These are phyloP conservation scores for Patagioenas fasciata DNA, from an alignment of 2,113 vertebrate species.

Conservation along the genomic window DNA sequence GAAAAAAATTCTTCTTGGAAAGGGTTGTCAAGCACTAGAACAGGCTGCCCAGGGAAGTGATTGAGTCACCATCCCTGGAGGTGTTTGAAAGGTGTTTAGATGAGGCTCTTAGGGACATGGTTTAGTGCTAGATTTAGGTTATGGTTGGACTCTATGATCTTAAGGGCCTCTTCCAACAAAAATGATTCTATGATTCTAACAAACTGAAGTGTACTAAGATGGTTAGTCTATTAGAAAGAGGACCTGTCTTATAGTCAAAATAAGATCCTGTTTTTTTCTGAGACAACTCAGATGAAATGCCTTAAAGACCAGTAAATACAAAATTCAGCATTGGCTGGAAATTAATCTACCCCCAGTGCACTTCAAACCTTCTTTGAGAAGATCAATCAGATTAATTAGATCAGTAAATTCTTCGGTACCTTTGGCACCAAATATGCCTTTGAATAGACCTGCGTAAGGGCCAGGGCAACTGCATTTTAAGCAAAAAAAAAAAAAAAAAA, in stretches of 20 bases:
- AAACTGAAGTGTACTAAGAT: not conserved
- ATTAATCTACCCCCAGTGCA: not conserved
- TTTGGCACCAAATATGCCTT: not conserved
- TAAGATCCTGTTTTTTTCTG: not conserved
- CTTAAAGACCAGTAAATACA: not conserved
- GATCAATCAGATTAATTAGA: not conserved
- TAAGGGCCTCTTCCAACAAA: too few relatives aligned
- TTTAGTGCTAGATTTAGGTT: too few relatives aligned
- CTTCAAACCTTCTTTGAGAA: not conserved
- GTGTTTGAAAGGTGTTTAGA: too few relatives aligned
- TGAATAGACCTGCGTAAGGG: not conserved
- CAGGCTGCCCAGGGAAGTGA: too few relatives aligned
- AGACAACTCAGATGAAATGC: not conserved
- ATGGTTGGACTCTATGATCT: too few relatives aligned
- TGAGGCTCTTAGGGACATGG: too few relatives aligned
- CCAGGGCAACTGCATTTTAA: not conserved
- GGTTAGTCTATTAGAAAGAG: not conserved
- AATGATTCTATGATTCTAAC: too few relatives aligned
- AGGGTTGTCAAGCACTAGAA: too few relatives aligned
- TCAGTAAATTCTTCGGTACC: not conserved
- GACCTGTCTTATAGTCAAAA: not conserved
- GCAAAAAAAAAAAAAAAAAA: not conserved
- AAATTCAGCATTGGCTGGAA: not conserved
- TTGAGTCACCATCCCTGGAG: too few relatives aligned
- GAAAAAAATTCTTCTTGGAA: too few relatives aligned